phyloP scores from a whole-genome alignment of 2,888 invertebrate genomes.

The Lasius platythorax region DNA sequence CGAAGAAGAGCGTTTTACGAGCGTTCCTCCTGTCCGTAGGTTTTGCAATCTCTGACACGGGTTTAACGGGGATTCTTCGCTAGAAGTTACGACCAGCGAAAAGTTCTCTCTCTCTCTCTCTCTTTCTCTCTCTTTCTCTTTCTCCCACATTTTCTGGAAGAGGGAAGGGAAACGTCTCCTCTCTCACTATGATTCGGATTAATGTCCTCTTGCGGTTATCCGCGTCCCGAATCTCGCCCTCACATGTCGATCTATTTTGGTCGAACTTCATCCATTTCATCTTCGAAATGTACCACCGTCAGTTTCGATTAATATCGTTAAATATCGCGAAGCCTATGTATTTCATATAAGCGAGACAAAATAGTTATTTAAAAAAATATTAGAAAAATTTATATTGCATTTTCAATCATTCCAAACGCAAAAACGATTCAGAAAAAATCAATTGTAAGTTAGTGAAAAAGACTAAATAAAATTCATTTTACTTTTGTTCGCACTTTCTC shows the following conservation, averaged over 20 bases:
- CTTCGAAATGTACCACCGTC: background rate
- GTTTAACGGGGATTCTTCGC: constrained; percentile 59
- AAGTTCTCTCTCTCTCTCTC: background rate
- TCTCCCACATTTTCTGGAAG: background rate
- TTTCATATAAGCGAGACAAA: background rate
- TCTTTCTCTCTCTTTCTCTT: background rate
- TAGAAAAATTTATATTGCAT: background rate
- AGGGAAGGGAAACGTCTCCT: background rate
- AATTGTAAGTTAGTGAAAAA: background rate
- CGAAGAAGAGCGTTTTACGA: constrained; percentile 55
- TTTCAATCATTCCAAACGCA: background rate
- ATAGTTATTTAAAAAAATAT: background rate
- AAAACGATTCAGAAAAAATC: background rate
- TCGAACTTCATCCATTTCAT: constrained; percentile 6
- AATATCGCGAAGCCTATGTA: background rate
- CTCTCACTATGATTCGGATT: constrained; percentile 44
- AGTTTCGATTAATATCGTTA: background rate
- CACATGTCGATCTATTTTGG: constrained; percentile 5
- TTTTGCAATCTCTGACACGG: constrained; percentile 41
- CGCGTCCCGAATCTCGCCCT: constrained; percentile 2
- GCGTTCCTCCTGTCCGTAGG: constrained; percentile 46
- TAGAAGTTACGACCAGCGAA: constrained; percentile 48
- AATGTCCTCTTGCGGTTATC: constrained; percentile 40
- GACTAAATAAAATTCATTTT: background rate
- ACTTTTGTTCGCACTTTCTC: background rate